Evolutionary conservation across 2,888 invertebrate species (phyloP).

Genomic region (Ditylenchus weischeri): DNA sequence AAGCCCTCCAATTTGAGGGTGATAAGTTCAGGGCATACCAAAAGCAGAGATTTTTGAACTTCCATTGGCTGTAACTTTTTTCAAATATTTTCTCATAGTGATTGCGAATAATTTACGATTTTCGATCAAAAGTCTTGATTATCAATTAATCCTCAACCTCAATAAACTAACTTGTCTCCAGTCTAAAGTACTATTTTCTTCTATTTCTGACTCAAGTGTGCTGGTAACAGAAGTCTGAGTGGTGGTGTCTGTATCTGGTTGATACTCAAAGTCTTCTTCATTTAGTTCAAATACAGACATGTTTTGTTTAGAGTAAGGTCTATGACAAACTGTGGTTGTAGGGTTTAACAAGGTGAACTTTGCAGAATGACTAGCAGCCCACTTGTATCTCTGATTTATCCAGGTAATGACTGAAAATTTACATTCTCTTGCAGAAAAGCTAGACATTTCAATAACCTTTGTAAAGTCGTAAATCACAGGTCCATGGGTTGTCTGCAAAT

Average conservation of each 20-base stretch:
- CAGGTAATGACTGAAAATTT: no score
- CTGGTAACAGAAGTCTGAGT: conserved; percentile 37
- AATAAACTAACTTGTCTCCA: conserved; percentile 24
- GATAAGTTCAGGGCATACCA: no score
- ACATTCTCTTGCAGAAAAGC: not conserved
- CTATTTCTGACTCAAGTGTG: conserved; percentile 22
- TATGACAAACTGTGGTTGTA: conserved; percentile 58
- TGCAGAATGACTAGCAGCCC: conserved; percentile 36
- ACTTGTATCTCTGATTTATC: conserved; percentile 41
- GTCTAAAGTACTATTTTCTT: conserved; percentile 38
- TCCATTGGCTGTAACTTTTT: no score
- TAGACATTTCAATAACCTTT: conserved; percentile 1
- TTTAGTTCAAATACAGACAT: conserved; percentile 30
- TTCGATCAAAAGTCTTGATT: no score
- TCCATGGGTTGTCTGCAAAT: conserved; percentile 57
- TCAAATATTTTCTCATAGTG: conserved; percentile 1
- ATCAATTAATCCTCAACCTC: no score
- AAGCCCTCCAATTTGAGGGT: no score
- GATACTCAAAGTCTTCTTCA: conserved; percentile 37
- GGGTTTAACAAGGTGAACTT: conserved; percentile 44
- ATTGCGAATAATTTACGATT: no score
- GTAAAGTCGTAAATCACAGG: conserved; percentile 42
- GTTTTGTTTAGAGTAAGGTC: conserved; percentile 40
- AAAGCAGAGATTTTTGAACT: no score
- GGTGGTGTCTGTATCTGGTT: conserved; percentile 46